A percentile compares a stretch with the other conserved stretches of the same genome.
These are phyloP conservation scores for Enteromius treurensis DNA, from an alignment of 2,797 vertebrate genomes.

Conservation along the genomic window DNA sequence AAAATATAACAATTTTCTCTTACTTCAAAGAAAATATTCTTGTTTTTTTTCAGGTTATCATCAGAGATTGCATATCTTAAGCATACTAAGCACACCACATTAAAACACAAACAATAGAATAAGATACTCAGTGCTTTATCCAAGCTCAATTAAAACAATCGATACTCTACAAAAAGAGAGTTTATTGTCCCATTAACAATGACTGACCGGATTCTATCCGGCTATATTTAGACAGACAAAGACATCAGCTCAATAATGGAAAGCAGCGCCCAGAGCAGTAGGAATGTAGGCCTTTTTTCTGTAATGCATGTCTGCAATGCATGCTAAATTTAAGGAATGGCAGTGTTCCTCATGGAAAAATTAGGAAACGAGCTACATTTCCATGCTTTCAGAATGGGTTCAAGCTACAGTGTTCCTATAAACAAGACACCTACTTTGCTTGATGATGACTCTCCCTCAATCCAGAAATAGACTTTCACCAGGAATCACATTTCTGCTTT, in stretches of 20 bases:
- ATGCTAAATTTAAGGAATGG: background rate
- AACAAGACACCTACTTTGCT: slow-evolving; percentile 3
- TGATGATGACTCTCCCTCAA: slow-evolving; percentile 26
- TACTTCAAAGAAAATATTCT: background rate
- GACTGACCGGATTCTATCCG: background rate
- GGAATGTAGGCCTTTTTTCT: background rate
- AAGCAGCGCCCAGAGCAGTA: background rate
- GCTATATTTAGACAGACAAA: slow-evolving; percentile 37
- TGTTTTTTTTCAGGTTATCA: background rate
- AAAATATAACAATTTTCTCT: background rate
- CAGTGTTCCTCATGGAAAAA: background rate
- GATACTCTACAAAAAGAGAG: background rate
- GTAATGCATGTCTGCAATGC: background rate
- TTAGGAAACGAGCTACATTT: background rate
- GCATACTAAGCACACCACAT: background rate
- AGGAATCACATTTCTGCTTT: slow-evolving; percentile 54
- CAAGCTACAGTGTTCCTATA: background rate
- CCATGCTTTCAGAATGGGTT: background rate
- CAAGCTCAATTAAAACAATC: background rate
- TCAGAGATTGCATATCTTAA: background rate
- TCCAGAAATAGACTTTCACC: slow-evolving; percentile 56
- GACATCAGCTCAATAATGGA: slow-evolving; percentile 20
- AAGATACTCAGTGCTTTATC: no score
- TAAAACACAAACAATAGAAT: background rate
- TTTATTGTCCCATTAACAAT: background rate